Base-by-base conservation (phyloP, 1,140 invertebrate genomes). In the Drosophila mauritiana region DNA sequence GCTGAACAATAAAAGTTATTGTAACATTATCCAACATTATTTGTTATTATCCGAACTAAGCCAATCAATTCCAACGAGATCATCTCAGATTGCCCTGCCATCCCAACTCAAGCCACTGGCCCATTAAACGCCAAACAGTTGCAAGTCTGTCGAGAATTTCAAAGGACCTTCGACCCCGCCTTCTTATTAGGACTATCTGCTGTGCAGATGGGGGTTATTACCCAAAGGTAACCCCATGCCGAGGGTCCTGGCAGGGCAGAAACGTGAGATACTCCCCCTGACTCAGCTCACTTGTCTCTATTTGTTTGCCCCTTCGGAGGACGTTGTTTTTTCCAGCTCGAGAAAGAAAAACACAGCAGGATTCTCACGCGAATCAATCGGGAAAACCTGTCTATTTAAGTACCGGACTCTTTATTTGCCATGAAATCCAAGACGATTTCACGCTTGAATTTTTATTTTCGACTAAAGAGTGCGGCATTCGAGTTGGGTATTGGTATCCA, bases 321-420 rank as follows among this genome's bases (percentile, higher is more conserved):
- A 48, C 13, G 55, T 4, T 64, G 36, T 62, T 37, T 62, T 62
- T 52, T 49, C 11, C 43, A 49, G 36, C 49, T 56, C 63, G 68
- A 65, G 84, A 89, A 77, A 83, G 67, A 39, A 88, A 83, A 88
- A 89, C 84, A 88, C 58, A 40, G 55, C 59, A 59, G 83, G 72
- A 89, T 83, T 88, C 83, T 88, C 83, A 88, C 83, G 83, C 84
- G 67, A 86, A 73, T 83, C 83, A 83, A 89, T 88, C 65, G 68
- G 62, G 65, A 57, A 61, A 55, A 79, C 75, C 78, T 73, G 72
- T 80, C 52, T 64, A 68, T 63, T 62, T 57, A 68, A 48, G 67
- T 63, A 58, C 64, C 55, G 46, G 72, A 76, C 53, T 73, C 45
- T 73, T 80, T 88, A 90, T 89, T 89, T 89, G 84, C 84, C 78